These are phyloP conservation scores for Seira musarum DNA, from an alignment of 2,888 invertebrate genomes.

Conservation along the genomic window DNA sequence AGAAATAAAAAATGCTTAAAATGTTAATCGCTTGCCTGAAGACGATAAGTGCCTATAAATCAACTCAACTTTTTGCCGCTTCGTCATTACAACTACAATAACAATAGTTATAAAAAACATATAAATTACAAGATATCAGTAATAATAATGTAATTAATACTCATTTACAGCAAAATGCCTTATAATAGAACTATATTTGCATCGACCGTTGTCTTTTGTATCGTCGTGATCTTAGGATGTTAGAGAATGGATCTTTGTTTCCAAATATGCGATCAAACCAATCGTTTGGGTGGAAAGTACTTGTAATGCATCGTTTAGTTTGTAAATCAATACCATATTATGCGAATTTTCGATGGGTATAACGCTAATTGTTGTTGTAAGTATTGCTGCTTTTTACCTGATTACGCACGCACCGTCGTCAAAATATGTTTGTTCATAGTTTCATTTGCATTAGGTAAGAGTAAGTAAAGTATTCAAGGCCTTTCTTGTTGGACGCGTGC, in stretches of 20 bases:
- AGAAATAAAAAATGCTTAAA: neutral
- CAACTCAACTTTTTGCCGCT: constrained; percentile 40
- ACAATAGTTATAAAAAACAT: too few relatives aligned
- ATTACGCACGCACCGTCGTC: too few relatives aligned
- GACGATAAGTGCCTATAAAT: constrained; percentile 49
- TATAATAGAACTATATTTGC: constrained; percentile 29
- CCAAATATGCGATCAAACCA: constrained; percentile 16
- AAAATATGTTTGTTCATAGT: too few relatives aligned
- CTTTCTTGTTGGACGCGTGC: too few relatives aligned
- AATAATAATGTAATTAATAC: constrained; percentile 31
- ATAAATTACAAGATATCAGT: too few relatives aligned
- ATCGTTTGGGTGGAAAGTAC: constrained; percentile 5
- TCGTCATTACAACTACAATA: neutral
- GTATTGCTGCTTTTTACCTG: constrained; percentile 19
- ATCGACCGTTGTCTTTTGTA: constrained; percentile 43
- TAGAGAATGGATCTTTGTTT: too few relatives aligned
- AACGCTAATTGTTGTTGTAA: constrained; percentile 22
- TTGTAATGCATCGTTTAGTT: constrained; percentile 12
- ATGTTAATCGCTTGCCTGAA: constrained; percentile 21
- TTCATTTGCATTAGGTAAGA: too few relatives aligned
- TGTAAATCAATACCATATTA: constrained; percentile 30
- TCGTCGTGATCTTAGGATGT: constrained; percentile 13
- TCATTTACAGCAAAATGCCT: constrained; percentile 51
- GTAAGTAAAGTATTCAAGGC: too few relatives aligned
- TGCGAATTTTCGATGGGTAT: neutral